Percentiles rank a stretch among this genome's conserved stretches.
phyloP scores from a whole-genome alignment of 2,113 vertebrate species.

The Dipodomys ordii region DNA sequence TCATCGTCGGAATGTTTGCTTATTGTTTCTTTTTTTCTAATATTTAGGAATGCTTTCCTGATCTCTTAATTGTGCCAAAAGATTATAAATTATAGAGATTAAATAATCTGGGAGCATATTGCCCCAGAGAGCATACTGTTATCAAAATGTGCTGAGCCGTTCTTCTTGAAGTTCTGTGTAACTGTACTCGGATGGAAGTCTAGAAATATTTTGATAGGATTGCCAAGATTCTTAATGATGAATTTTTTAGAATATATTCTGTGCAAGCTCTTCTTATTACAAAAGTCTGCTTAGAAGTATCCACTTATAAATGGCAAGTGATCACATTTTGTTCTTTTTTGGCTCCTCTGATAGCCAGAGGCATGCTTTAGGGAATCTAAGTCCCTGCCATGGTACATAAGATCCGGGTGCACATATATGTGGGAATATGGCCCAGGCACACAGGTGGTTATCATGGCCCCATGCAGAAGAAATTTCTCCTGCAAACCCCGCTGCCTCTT shows the following conservation, averaged over 20 bases:
- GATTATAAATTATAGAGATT: constrained; percentile 6
- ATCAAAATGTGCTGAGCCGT: constrained; percentile 2
- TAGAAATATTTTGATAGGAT: constrained; percentile 35
- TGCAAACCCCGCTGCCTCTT: not conserved
- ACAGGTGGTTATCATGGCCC: not conserved
- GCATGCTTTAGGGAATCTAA: constrained; percentile 52
- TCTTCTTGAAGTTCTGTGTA: not conserved
- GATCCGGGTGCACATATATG: rapidly evolving
- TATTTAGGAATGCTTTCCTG: not conserved
- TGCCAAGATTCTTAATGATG: constrained; percentile 12
- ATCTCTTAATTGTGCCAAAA: not conserved
- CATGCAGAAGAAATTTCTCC: not conserved
- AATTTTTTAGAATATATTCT: constrained; percentile 59
- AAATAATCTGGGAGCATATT: not conserved
- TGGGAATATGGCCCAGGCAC: rapidly evolving
- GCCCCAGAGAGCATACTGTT: not conserved
- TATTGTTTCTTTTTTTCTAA: constrained; percentile 10
- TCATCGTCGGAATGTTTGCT: not conserved
- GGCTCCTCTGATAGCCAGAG: constrained; percentile 73
- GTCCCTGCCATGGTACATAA: not conserved
- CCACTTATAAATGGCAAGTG: constrained; percentile 61
- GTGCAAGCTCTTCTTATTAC: not conserved
- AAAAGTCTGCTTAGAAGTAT: constrained; percentile 30
- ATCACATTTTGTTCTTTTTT: constrained; percentile 81
- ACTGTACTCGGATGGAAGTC: not conserved